Conservation (phyloP, 2,797 vertebrate species). For the Clarias laeviceps region DNA sequence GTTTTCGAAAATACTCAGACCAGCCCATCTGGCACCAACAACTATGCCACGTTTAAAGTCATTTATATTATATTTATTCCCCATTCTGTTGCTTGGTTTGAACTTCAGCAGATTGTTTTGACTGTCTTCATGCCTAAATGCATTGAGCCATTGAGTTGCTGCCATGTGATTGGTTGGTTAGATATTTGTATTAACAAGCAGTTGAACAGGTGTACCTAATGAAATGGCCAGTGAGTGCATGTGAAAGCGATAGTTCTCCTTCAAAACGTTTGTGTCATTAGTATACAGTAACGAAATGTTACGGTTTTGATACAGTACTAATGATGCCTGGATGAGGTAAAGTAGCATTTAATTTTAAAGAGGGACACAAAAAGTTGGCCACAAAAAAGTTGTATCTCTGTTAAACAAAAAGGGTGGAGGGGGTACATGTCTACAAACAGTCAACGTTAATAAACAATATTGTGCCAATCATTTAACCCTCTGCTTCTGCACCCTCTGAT, state of each 20-base stretch:
- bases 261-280: not conserved
- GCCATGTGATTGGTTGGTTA: no score
- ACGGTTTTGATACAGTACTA: not conserved
- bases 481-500: not conserved
- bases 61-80: no score
- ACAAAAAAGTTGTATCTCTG: not conserved
- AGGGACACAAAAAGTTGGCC: not conserved
- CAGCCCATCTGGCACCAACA: no score
- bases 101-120: no score
- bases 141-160: no score
- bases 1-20: no score
- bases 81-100: no score
- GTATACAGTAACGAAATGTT: not conserved
- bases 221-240: no score
- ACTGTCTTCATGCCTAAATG: no score
- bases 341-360: not conserved
- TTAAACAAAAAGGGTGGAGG: not conserved
- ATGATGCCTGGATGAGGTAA: not conserved
- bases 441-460: not conserved
- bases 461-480: not conserved
- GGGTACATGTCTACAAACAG: not conserved
- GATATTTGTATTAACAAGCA: no score
- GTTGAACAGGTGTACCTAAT: no score
- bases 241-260: not conserved
- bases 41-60: no score